Evolutionary conservation across 2,113 vertebrate species (phyloP).

Genomic region (Myotis davidii): DNA sequence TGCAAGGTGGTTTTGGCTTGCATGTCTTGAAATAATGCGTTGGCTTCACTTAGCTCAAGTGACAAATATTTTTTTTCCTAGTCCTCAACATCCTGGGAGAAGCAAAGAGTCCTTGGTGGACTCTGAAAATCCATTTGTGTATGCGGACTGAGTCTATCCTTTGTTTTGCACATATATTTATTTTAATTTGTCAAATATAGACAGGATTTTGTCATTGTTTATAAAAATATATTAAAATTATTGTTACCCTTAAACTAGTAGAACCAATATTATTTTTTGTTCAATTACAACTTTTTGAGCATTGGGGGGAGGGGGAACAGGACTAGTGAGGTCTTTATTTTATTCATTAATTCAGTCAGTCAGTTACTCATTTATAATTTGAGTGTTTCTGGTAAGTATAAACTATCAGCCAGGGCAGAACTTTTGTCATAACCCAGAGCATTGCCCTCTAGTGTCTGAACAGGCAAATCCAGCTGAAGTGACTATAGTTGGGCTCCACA

Average conservation of each 20-base stretch:
- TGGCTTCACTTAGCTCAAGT: background rate
- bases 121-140: background rate
- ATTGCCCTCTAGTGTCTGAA: conserved; percentile 74
- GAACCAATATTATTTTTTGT: background rate
- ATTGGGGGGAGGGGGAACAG: background rate
- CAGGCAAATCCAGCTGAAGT: background rate
- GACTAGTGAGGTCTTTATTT: background rate
- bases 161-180: background rate
- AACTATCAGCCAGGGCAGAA: background rate
- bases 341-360: background rate
- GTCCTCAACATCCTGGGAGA: background rate
- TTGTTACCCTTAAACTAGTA: background rate
- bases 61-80: background rate
- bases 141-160: rapidly evolving
- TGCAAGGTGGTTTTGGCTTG: background rate
- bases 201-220: background rate
- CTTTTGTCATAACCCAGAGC: conserved; percentile 44
- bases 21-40: background rate
- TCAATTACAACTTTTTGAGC: background rate
- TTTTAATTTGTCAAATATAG: background rate
- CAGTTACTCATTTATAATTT: background rate
- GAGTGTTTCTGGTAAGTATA: background rate
- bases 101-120: background rate
- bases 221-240: background rate
- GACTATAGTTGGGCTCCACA: background rate